A percentile compares a stretch with the other conserved stretches of the same genome.
Conservation (phyloP, 2,888 invertebrate species). For the Erynnis tages region DNA sequence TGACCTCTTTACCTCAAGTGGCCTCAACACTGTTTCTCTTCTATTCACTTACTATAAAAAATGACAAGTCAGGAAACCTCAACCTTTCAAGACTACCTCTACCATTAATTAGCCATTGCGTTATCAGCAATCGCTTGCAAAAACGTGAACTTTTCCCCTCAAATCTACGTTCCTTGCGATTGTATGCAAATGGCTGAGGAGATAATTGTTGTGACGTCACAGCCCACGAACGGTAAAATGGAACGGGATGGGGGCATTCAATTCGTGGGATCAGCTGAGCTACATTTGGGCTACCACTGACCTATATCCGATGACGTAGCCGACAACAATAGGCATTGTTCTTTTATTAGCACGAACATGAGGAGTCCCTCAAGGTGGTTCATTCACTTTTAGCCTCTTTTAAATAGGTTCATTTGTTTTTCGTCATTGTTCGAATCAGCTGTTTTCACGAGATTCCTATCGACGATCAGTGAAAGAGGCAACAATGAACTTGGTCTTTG, state of each 20-base stretch:
- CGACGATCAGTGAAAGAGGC: constrained; percentile 69
- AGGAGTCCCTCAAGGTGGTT: constrained; percentile 76
- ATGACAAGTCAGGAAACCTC: constrained; percentile 7
- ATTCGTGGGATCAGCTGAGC: constrained; percentile 74
- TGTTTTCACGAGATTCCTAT: constrained; percentile 71
- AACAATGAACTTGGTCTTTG: constrained; percentile 64
- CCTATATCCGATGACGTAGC: constrained; percentile 78
- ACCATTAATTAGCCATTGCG: constrained; percentile 11
- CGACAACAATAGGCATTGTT: constrained; percentile 80
- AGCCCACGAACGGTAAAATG: constrained; percentile 38
- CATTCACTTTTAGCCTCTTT: constrained; percentile 73
- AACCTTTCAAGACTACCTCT: constrained; percentile 6
- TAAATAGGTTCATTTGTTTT: constrained; percentile 76
- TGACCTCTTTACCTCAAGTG: too few relatives aligned
- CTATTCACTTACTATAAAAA: too few relatives aligned
- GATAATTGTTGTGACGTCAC: constrained; percentile 21
- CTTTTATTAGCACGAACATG: constrained; percentile 75
- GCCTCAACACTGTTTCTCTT: too few relatives aligned
- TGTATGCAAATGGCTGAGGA: constrained; percentile 25
- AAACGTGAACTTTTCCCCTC: constrained; percentile 15
- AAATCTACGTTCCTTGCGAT: constrained; percentile 6
- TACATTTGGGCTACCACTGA: constrained; percentile 75
- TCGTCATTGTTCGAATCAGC: constrained; percentile 75
- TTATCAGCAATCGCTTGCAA: constrained; percentile 11
- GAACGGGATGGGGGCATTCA: constrained; percentile 41